Evolutionary conservation across 2,888 invertebrate genomes (phyloP), one percentile per base, ranked within the genome.

Genomic region (Steinernema carpocapsae): DNA sequence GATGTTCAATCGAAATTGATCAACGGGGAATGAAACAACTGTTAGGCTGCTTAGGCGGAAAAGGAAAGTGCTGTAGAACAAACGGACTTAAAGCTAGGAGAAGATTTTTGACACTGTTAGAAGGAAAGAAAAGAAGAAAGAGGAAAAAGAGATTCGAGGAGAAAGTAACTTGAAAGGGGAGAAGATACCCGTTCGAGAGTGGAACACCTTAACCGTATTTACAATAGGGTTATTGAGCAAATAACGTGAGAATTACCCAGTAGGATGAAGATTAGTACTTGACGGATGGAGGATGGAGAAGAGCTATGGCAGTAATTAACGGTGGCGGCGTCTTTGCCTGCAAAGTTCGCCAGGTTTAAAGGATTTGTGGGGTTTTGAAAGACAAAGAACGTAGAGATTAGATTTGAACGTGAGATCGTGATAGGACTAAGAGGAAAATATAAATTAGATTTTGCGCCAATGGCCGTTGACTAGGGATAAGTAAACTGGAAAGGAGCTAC

Each of bases 401-500:
- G 52, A 52, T 52, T 19, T 32, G 64, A 37, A n/a, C 17, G 64
- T 64, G 64, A 64, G 64, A 64, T 64, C 64, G 17, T 6, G 32
- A n/a, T 64, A 32, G 64, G 52, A 64, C 24, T 64, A 64, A 17
- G 22, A 48, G 24, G 64, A 64, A 32, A 24, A 14, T 4, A 56
- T 56, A 6, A 64, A 26, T 26, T 64, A 64, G 2, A 32, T 22
- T 64, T 37, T 64, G 29, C 17, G 24, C 64, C 64, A 64, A 14
- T 17, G 32, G n/a, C 73, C 73, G 29, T 76, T 72, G 19, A 32
- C 45, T 43, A 56, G 70, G 24, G 45, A 14, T 10, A 78, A 19
- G 24, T 70, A 56, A 17, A 74, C 59, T 7, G 81, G 75, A 19
- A 80, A 75, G 0, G 80, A 82, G 19, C 74, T 73, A 3, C 80